These are phyloP conservation scores for Silurus glanis DNA, from an alignment of 2,113 vertebrate species.

Conservation along the genomic window DNA sequence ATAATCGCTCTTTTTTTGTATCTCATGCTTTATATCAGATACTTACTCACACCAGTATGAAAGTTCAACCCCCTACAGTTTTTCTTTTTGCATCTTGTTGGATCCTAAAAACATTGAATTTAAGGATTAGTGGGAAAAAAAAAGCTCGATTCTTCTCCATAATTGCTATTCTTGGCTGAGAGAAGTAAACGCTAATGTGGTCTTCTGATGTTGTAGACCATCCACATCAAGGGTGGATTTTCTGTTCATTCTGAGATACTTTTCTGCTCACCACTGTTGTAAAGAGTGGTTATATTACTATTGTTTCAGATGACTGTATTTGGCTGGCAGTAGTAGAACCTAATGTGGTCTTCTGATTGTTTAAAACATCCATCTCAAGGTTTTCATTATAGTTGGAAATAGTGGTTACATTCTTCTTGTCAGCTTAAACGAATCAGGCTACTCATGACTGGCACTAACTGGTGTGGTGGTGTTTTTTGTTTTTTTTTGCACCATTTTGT, in stretches of 20 bases:
- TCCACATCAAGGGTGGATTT: neutral
- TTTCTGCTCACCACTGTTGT: neutral
- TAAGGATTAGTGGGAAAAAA: neutral
- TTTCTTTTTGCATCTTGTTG: neutral
- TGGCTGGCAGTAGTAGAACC: too few species aligned
- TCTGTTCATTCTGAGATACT: neutral
- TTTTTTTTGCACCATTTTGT: neutral
- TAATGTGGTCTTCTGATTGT: too few species aligned
- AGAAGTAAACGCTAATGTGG: neutral
- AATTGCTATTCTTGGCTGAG: neutral
- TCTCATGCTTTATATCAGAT: neutral
- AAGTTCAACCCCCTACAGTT: neutral
- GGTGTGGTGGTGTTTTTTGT: neutral
- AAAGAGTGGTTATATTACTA: neutral
- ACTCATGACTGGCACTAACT: neutral
- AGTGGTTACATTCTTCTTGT: neutral
- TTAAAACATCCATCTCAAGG: too few species aligned
- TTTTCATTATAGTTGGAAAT: neutral
- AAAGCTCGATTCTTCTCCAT: neutral
- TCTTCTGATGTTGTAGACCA: neutral
- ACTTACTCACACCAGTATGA: neutral
- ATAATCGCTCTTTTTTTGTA: too few species aligned
- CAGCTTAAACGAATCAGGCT: neutral
- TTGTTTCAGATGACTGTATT: too few species aligned
- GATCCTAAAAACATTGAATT: neutral